phyloP scores from a whole-genome alignment of 2,888 invertebrate genomes.

The Calliopum simillimum region DNA sequence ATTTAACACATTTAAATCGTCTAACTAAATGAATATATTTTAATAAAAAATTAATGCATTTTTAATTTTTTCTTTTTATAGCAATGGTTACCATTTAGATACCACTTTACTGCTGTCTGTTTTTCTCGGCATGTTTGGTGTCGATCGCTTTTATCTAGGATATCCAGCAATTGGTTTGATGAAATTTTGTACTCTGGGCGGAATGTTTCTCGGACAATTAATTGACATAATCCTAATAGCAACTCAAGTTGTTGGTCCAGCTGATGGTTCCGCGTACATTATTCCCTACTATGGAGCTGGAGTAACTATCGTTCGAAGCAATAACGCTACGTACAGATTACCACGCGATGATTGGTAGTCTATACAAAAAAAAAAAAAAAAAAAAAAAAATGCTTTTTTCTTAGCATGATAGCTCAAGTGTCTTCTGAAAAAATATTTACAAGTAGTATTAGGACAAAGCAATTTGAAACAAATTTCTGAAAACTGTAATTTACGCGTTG shows the following conservation, averaged over 20 bases:
- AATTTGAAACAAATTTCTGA: too few relatives aligned
- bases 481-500: too few relatives aligned
- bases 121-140: constrained; percentile 97
- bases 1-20: too few relatives aligned
- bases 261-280: constrained; percentile 94
- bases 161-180: constrained; percentile 95
- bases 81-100: constrained; percentile 94
- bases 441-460: too few relatives aligned
- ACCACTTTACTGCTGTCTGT: constrained; percentile 92
- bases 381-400: neutral
- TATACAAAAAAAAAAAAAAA: neutral
- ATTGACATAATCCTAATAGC: constrained; percentile 90
- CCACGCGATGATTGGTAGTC: constrained; percentile 81
- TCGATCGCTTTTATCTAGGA: constrained; percentile 98
- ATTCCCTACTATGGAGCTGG: constrained; percentile 94
- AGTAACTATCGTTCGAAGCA: constrained; percentile 81
- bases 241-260: constrained; percentile 84
- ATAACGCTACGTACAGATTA: constrained; percentile 86
- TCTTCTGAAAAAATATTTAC: too few relatives aligned
- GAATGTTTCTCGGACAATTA: constrained; percentile 95
- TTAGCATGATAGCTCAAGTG: too few relatives aligned
- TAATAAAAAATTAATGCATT: too few relatives aligned
- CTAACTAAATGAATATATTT: too few relatives aligned
- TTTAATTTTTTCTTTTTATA: constrained; percentile 66
- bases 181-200: constrained; percentile 95